A percentile compares a stretch with the other conserved stretches of the same genome.
Evolutionary conservation across 2,113 vertebrate species (phyloP).

Genomic region (Atractosteus spatula): DNA sequence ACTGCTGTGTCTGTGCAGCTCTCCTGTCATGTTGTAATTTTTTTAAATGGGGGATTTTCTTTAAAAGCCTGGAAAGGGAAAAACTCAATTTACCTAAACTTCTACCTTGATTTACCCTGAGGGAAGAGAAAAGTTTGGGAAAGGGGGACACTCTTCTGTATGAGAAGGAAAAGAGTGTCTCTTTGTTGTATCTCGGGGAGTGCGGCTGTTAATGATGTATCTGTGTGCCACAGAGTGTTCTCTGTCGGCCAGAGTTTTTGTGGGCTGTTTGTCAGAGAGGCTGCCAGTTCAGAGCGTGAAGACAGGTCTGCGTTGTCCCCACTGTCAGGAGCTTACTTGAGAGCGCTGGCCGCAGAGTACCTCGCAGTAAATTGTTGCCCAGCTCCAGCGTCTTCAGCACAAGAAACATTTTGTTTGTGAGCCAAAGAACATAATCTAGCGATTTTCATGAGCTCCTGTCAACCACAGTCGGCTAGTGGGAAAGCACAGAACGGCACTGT

Average conservation of each 20-base stretch:
- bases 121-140: no score
- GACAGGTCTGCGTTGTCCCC: not conserved
- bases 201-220: not conserved
- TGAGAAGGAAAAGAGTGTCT: not conserved
- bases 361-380: not conserved
- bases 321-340: not conserved
- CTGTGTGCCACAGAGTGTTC: not conserved
- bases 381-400: not conserved
- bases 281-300: not conserved
- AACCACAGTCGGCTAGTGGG: not conserved
- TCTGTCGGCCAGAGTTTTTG: not conserved
- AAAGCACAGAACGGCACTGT: not conserved
- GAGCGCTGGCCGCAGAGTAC: not conserved
- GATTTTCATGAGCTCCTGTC: conserved; percentile 6
- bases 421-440: not conserved
- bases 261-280: not conserved
- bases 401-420: conserved; percentile 7
- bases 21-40: no score
- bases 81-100: no score
- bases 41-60: no score
- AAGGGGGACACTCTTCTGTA: no score
- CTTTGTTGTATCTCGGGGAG: not conserved
- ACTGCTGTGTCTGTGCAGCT: not conserved
- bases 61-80: no score
- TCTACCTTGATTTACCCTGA: no score